phyloP scores from a whole-genome alignment of 2,113 vertebrate genomes.

The Spilogale gracilis region DNA sequence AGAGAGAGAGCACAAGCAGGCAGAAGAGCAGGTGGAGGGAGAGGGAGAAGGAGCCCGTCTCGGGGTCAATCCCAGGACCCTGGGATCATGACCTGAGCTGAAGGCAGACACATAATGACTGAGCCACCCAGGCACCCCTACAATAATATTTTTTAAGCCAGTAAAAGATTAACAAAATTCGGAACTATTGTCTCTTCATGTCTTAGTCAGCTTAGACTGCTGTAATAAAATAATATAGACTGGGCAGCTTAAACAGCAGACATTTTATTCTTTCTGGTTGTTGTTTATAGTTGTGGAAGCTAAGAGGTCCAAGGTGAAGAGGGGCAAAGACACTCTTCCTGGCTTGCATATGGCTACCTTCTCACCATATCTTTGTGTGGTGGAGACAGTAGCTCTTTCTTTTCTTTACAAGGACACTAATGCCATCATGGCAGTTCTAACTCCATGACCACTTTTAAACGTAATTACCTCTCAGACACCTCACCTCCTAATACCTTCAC shows the following conservation, averaged over 20 bases:
- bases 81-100: no score
- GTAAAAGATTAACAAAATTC: neutral
- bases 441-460: neutral
- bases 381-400: neutral
- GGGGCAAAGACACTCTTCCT: neutral
- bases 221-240: neutral
- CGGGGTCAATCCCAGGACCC: no score
- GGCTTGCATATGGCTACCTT: neutral
- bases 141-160: neutral
- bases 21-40: no score
- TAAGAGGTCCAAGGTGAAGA: neutral
- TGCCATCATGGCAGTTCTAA: fast-evolving
- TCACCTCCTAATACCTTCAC: neutral
- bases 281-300: neutral
- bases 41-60: no score
- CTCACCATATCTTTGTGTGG: neutral
- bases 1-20: no score
- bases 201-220: neutral
- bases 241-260: neutral
- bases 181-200: neutral
- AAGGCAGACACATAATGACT: no score
- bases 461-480: neutral
- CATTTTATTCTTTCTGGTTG: neutral
- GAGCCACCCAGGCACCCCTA: no score
- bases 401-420: neutral